Percentiles rank a stretch among this genome's conserved stretches.
phyloP scores from a whole-genome alignment of 2,113 vertebrate species.

The Peromyscus polionotus region DNA sequence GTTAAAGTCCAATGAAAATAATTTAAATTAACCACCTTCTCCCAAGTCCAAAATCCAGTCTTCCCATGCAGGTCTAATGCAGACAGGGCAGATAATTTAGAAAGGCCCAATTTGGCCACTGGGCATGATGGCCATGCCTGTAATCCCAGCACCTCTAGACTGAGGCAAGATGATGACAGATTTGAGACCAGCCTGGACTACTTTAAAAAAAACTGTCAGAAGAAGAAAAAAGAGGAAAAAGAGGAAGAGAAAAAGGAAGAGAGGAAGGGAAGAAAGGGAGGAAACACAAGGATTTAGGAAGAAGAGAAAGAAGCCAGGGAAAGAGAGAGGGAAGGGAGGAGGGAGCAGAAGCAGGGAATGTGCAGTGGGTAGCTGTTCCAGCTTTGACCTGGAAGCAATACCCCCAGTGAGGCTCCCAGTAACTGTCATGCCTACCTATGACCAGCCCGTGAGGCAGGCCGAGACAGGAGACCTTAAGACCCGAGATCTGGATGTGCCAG shows the following conservation, averaged over 20 bases:
- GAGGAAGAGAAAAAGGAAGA: too few species aligned
- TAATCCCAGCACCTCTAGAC: background rate
- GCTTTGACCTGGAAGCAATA: too few species aligned
- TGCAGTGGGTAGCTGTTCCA: too few species aligned
- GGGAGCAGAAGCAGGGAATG: too few species aligned
- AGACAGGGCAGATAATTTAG: background rate
- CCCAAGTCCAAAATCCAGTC: background rate
- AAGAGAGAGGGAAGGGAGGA: background rate
- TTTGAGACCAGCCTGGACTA: background rate
- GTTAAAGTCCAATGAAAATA: background rate
- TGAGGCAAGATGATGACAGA: background rate
- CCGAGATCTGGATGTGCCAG: too few species aligned
- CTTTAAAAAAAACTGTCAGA: background rate
- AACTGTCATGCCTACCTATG: too few species aligned
- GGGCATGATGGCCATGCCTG: background rate
- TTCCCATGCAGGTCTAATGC: background rate
- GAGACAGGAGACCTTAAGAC: too few species aligned
- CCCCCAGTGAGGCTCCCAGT: too few species aligned
- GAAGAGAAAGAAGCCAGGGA: background rate
- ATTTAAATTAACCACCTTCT: background rate
- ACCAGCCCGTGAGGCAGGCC: too few species aligned
- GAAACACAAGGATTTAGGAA: background rate
- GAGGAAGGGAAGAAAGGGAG: background rate
- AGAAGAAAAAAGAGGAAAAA: accelerated
- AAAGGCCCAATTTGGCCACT: background rate